phyloP scores from a whole-genome alignment of 2,888 invertebrate genomes.

The Eupithecia exiguata region DNA sequence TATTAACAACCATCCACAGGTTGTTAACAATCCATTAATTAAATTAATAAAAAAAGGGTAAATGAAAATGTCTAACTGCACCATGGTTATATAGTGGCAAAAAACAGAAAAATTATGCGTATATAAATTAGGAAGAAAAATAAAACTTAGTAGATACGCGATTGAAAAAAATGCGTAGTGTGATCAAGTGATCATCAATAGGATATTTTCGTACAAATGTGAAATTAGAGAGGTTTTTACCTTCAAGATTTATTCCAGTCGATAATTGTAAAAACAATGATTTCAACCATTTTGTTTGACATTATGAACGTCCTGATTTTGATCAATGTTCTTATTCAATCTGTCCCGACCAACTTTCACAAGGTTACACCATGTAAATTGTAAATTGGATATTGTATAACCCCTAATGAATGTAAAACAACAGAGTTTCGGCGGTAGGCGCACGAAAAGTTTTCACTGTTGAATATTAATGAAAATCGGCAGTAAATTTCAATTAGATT shows the following conservation, averaged over 20 bases:
- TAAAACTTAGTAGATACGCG: too few species aligned
- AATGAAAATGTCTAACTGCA: too few species aligned
- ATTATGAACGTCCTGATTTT: constrained; percentile 2
- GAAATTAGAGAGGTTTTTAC: too few species aligned
- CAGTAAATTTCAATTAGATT: constrained; percentile 68
- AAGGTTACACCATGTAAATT: constrained; percentile 14
- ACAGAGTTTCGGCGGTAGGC: constrained; percentile 39
- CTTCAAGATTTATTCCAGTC: too few species aligned
- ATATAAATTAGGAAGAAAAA: too few species aligned
- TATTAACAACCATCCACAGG: too few species aligned
- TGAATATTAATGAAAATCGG: constrained; percentile 74
- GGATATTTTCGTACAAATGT: too few species aligned
- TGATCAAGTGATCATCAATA: not conserved
- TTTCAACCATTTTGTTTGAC: not conserved
- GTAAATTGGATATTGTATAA: constrained; percentile 6
- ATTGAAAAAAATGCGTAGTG: too few species aligned
- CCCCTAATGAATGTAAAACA: constrained; percentile 47
- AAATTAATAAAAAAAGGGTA: too few species aligned
- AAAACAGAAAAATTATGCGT: too few species aligned
- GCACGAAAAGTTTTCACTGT: constrained; percentile 62
- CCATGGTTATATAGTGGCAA: too few species aligned
- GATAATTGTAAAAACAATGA: not conserved
- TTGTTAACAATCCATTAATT: too few species aligned
- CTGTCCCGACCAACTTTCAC: not conserved
- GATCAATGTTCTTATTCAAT: not conserved